Conservation (phyloP, 92 coral and sea anemone species). For the Phenganax stokvisi region DNA sequence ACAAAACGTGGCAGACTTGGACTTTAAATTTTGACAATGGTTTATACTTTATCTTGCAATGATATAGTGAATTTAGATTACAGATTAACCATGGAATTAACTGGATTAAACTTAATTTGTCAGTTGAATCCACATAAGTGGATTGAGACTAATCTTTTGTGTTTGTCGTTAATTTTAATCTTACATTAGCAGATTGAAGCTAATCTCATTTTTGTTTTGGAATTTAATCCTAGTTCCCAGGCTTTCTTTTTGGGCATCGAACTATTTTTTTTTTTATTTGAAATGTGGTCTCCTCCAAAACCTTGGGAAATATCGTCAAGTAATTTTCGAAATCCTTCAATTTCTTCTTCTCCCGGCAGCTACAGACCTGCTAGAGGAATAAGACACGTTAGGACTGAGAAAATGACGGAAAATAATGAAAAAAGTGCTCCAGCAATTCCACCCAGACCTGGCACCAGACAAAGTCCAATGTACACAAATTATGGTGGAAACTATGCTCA, state of each 20-base stretch:
- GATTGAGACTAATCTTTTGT: too few relatives aligned
- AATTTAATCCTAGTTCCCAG: constrained; percentile 4
- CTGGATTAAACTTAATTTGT: too few relatives aligned
- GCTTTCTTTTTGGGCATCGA: neutral
- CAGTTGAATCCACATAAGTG: too few relatives aligned
- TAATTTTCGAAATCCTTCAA: constrained; percentile 56
- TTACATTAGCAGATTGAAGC: neutral
- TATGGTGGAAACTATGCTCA: constrained; percentile 41
- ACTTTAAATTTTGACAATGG: too few relatives aligned
- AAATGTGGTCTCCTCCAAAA: constrained; percentile 85
- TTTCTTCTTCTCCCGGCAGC: constrained; percentile 48
- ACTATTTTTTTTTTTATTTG: neutral
- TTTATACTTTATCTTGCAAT: too few relatives aligned
- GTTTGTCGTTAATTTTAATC: neutral
- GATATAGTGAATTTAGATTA: too few relatives aligned
- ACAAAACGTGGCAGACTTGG: constrained; percentile 16
- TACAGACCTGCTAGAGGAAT: constrained; percentile 39
- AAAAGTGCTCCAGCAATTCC: constrained; percentile 69
- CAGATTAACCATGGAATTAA: too few relatives aligned
- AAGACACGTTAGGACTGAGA: constrained; percentile 27
- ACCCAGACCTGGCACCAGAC: constrained; percentile 56
- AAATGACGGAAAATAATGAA: constrained; percentile 34
- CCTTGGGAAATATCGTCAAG: constrained; percentile 87
- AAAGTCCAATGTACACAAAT: constrained; percentile 39
- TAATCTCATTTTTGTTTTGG: neutral